A percentile compares a stretch with the other conserved stretches of the same genome.
These are phyloP conservation scores for Apoda limacodes DNA, from an alignment of 2,888 invertebrate species.

Conservation along the genomic window DNA sequence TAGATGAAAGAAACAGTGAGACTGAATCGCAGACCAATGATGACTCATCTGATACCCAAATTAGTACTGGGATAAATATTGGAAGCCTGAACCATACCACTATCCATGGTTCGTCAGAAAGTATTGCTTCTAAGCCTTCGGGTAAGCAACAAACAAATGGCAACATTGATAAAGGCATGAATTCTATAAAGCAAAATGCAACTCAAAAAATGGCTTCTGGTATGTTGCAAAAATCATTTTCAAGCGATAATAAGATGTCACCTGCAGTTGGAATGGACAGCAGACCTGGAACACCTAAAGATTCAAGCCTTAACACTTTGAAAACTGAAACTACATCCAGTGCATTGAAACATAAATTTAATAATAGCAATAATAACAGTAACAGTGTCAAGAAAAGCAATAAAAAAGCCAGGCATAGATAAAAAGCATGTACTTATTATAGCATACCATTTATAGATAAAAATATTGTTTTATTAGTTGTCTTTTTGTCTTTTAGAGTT, in stretches of 20 bases:
- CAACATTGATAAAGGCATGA: constrained; percentile 48
- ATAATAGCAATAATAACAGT: constrained; percentile 39
- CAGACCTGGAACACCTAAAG: constrained; percentile 60
- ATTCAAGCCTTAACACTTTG: constrained; percentile 35
- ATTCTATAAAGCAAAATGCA: constrained; percentile 44
- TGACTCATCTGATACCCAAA: constrained; percentile 78
- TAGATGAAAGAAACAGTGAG: constrained; percentile 88
- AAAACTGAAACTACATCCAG: constrained; percentile 54
- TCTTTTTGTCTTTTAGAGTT: no score
- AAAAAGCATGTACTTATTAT: constrained; percentile 29
- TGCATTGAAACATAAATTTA: constrained; percentile 64
- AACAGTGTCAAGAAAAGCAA: constrained; percentile 80
- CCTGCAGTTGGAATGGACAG: constrained; percentile 52
- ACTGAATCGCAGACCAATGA: constrained; percentile 88
- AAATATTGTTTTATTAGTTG: no score
- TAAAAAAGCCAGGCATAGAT: constrained; percentile 87
- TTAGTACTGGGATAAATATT: constrained; percentile 57
- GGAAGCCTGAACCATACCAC: constrained; percentile 56
- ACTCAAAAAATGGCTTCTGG: constrained; percentile 55
- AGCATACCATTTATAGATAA: constrained; percentile 2
- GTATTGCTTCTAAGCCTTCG: constrained; percentile 58
- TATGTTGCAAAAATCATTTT: constrained; percentile 52
- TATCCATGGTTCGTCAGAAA: constrained; percentile 62
- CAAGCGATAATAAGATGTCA: constrained; percentile 52
- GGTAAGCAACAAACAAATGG: constrained; percentile 66